These are phyloP conservation scores for Epizoanthus scotinus DNA, from an alignment of 92 coral and sea anemone species.

Conservation along the genomic window DNA sequence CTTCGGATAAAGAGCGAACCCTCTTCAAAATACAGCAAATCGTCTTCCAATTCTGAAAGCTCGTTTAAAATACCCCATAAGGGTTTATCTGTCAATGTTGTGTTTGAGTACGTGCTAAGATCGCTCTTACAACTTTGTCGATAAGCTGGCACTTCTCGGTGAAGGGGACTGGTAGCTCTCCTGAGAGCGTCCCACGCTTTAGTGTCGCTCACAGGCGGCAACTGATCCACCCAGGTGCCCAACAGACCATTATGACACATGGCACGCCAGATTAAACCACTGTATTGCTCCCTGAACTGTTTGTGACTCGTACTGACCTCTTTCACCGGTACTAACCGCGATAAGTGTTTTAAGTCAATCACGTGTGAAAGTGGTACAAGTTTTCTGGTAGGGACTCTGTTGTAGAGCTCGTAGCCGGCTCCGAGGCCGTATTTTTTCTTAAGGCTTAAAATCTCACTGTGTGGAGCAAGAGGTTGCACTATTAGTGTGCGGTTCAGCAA, in stretches of 20 bases:
- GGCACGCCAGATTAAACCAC: constrained; percentile 52
- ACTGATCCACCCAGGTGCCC: constrained; percentile 80
- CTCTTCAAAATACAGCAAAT: constrained; percentile 81
- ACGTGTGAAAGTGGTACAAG: constrained; percentile 79
- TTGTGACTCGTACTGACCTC: constrained; percentile 72
- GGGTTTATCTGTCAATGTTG: constrained; percentile 10
- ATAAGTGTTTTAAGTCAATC: constrained; percentile 67
- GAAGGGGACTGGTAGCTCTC: not conserved
- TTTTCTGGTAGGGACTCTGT: constrained; percentile 51
- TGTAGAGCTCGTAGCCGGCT: constrained; percentile 68
- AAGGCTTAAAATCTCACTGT: constrained; percentile 59
- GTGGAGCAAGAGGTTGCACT: constrained; percentile 95
- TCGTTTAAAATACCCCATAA: constrained; percentile 78
- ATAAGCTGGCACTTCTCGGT: constrained; percentile 47
- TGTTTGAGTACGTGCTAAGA: not conserved
- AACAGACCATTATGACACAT: constrained; percentile 87
- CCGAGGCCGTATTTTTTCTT: constrained; percentile 35
- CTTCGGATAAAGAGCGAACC: constrained; percentile 84
- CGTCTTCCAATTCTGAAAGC: constrained; percentile 60
- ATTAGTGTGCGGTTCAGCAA: constrained; percentile 80
- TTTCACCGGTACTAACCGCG: constrained; percentile 75
- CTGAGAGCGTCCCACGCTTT: constrained; percentile 53
- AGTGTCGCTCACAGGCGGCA: constrained; percentile 50
- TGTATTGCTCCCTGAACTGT: constrained; percentile 50
- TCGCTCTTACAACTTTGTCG: constrained; percentile 62